phyloP scores from a whole-genome alignment of 2,113 vertebrate genomes.

The Mungos mungo region DNA sequence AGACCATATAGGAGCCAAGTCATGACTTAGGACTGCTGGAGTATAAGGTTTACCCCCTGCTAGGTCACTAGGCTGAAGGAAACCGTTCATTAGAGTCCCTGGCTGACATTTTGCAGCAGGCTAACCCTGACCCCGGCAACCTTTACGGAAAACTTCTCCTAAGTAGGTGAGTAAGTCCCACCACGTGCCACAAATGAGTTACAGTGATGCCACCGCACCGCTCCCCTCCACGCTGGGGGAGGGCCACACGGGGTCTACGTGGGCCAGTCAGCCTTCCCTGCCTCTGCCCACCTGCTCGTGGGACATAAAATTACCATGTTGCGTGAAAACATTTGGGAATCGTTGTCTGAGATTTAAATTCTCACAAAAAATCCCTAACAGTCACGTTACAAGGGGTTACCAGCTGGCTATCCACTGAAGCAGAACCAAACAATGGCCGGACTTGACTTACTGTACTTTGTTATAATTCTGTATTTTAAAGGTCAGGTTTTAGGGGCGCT shows the following conservation, averaged over 20 bases:
- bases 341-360: background rate
- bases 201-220: fast-evolving
- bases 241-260: no score
- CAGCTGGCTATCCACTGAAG: background rate
- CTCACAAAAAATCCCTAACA: background rate
- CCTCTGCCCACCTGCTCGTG: background rate
- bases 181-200: fast-evolving
- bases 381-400: fast-evolving
- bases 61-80: fast-evolving
- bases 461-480: background rate
- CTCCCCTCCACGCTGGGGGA: background rate
- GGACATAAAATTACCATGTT: background rate
- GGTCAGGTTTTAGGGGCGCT: background rate
- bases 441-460: background rate
- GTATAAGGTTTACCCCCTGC: fast-evolving
- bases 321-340: background rate
- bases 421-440: background rate
- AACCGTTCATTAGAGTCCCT: fast-evolving
- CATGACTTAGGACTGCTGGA: fast-evolving
- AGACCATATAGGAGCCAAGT: fast-evolving
- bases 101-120: background rate
- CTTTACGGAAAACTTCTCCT: background rate
- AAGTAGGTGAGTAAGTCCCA: fast-evolving
- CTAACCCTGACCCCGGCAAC: background rate
- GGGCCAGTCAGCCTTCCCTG: background rate